These are phyloP conservation scores for Lysandra bellargus DNA, from an alignment of 2,888 invertebrate genomes.

Conservation along the genomic window DNA sequence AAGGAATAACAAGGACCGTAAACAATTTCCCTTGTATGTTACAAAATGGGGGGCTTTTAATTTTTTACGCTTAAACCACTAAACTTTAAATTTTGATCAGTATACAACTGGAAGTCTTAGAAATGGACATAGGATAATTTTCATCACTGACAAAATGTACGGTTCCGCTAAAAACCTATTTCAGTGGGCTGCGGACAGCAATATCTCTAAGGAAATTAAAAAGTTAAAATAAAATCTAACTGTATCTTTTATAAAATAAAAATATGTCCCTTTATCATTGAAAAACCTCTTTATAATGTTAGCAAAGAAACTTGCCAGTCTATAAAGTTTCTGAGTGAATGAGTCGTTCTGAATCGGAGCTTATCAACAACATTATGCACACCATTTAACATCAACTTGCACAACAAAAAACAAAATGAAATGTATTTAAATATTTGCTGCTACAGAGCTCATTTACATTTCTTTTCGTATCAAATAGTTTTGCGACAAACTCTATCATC, in stretches of 20 bases:
- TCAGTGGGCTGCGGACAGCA: neutral
- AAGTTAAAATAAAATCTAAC: neutral
- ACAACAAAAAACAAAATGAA: conserved; percentile 10
- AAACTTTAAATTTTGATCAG: too few relatives aligned
- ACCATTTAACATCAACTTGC: conserved; percentile 25
- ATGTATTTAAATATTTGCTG: conserved; percentile 13
- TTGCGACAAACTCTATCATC: neutral
- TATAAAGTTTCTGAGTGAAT: conserved; percentile 12
- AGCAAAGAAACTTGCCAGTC: conserved; percentile 4
- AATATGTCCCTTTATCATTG: neutral
- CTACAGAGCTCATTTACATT: conserved; percentile 4
- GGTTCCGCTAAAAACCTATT: too few relatives aligned
- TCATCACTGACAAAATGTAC: too few relatives aligned
- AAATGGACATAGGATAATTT: too few relatives aligned
- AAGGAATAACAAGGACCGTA: too few relatives aligned
- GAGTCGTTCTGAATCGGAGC: conserved; percentile 10
- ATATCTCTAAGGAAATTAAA: neutral
- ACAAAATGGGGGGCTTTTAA: too few relatives aligned
- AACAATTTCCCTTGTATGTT: too few relatives aligned
- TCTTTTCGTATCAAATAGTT: neutral
- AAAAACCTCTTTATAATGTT: conserved; percentile 3
- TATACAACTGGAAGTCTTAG: too few relatives aligned
- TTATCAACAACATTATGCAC: conserved; percentile 24
- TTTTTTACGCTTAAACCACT: too few relatives aligned
- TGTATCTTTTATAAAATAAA: neutral